Evolutionary conservation across 2,113 vertebrate genomes (phyloP).

Genomic region (Anthoscopus minutus): DNA sequence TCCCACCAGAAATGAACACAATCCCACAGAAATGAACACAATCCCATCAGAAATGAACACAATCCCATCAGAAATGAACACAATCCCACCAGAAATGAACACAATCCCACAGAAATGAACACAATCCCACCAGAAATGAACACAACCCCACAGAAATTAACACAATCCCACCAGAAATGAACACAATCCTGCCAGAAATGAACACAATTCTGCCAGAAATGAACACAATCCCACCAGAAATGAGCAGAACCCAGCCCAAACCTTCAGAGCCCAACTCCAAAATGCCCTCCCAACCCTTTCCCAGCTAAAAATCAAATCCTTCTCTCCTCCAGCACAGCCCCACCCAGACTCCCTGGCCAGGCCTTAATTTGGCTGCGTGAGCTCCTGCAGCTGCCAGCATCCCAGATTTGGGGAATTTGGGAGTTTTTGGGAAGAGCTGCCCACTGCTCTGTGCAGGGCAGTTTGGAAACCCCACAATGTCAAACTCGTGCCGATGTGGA

Average conservation of each 20-base stretch:
- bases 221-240: rapidly evolving
- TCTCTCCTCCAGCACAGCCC: rapidly evolving
- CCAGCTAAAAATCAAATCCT: rapidly evolving
- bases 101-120: neutral
- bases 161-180: too few species aligned
- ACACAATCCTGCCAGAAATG: rapidly evolving
- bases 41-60: too few species aligned
- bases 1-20: neutral
- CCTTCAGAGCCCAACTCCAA: neutral
- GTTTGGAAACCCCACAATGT: neutral
- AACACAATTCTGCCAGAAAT: neutral
- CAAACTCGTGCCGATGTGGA: neutral
- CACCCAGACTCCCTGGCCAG: too few species aligned
- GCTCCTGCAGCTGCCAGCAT: neutral
- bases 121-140: neutral
- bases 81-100: neutral
- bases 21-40: too few species aligned
- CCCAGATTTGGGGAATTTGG: too few species aligned
- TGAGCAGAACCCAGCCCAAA: neutral
- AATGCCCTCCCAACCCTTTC: rapidly evolving
- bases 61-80: rapidly evolving
- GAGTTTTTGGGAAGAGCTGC: neutral
- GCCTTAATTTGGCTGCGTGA: neutral
- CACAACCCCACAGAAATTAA: too few species aligned
- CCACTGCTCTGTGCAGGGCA: neutral